Base-by-base conservation (phyloP, 2,113 vertebrate genomes). In the Hemibagrus wyckioides region DNA sequence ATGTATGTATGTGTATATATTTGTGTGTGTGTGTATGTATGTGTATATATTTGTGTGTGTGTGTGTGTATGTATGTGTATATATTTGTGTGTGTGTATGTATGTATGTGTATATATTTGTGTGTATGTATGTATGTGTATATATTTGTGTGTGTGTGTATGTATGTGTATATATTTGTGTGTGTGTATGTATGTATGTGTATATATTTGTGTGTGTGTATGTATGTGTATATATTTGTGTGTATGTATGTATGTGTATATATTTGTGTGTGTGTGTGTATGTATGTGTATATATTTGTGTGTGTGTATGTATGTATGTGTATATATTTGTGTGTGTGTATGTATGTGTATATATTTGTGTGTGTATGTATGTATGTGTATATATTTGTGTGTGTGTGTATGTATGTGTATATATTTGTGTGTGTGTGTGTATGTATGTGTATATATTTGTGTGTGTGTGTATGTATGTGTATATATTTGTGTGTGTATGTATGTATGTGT, bases 291-390 rank as follows among this genome's bases (percentile, higher is more conserved):
- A n/a, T n/a, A n/a, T n/a, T n/a, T 98, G 90, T 67, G 30, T 84
- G 30, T 79, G 63, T 57, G 23, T 67, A 69, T 56, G 63, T 59
- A n/a, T n/a, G n/a, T n/a, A n/a, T n/a, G n/a, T n/a, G n/a, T n/a
- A n/a, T n/a, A n/a, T n/a, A n/a, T n/a, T n/a, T n/a, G 54, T 48
- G 97, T 98, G 90, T 67, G 30, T 84, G 30, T 79, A 52, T 57
- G 23, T 67, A 69, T 56, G 63, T 59, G 54, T 48, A n/a, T n/a
- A n/a, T n/a, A n/a, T n/a, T n/a, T 98, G 90, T 67, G 30, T 84
- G 30, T 79, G 63, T 57, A 14, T 67, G 79, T 56, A 52, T 59
- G 54, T 48, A n/a, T n/a, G n/a, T n/a, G n/a, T n/a, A n/a, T n/a
- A n/a, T n/a, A n/a, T n/a, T n/a, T 98, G 90, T 67, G 30, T 84